Evolutionary conservation across 2,888 invertebrate genomes (phyloP), one percentile per base, ranked within the genome.

Genomic region (Imbricaverruca yamaguchii): DNA sequence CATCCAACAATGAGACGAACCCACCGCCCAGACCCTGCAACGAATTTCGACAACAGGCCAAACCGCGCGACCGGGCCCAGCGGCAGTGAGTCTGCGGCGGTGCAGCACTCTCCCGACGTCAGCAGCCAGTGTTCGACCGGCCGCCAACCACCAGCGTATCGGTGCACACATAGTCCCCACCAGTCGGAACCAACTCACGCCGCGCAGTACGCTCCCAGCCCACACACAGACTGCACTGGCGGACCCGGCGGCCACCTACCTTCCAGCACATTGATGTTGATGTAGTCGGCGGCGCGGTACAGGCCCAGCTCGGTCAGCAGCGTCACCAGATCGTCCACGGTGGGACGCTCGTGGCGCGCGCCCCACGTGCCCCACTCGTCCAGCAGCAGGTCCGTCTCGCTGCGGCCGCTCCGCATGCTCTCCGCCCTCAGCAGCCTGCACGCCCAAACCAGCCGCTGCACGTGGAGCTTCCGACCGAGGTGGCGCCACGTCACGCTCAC

Each of bases 291-390:
- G 53, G 83, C 83, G 23, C 83, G 81, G 81, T 81, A 82, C 25
- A 82, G 81, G 23, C 81, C 81, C 61, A 81, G 67, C 55, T 59
- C 53, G 25, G 81, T 80, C n/a, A 83, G 81, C 11, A 83, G 65
- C 53, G 81, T 79, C 18, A 83, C 69, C 57, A 83, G 80, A 65
- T 83, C 83, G 61, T 67, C 61, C 25, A 83, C 77, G 11, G 81
- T 83, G 15, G 83, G 83, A 12, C 83, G 80, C 57, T 78, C n/a
- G 11, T 57, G n/a, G 12, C 81, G 61, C n/a, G 80, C 53, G 15
- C 83, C 83, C 69, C 83, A 83, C 69, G 83, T 83, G 57, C 83
- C 83, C 83, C 83, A 83, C 74, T 83, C 83, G 81, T 83, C 83
- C 80, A 83, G 21, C 55, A 83, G 74, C 21, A 82, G 78, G 63